phyloP scores from a whole-genome alignment of 2,113 vertebrate species.

The Shinisaurus crocodilurus region DNA sequence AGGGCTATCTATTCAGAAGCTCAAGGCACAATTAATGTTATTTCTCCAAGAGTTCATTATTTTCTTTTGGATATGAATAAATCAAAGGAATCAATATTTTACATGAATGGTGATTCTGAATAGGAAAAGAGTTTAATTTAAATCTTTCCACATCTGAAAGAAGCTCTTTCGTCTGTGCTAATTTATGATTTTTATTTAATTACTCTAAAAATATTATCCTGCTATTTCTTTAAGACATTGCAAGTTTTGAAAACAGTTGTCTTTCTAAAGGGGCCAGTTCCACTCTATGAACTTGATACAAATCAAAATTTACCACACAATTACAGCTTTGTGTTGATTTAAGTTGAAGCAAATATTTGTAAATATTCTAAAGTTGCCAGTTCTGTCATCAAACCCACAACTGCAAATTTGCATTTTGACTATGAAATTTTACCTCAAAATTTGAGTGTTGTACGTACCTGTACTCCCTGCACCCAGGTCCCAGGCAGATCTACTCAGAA shows the following conservation, averaged over 20 bases:
- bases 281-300: neutral
- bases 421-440: neutral
- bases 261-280: neutral
- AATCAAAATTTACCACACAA: neutral
- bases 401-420: neutral
- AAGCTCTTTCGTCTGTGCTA: slow-evolving; percentile 12
- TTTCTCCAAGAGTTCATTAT: slow-evolving; percentile 22
- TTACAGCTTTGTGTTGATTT: neutral
- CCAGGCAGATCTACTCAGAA: no score
- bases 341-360: neutral
- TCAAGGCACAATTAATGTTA: slow-evolving; percentile 45
- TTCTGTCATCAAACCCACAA: neutral
- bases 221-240: neutral
- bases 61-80: neutral
- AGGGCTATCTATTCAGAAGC: slow-evolving; percentile 49
- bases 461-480: neutral
- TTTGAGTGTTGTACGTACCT: neutral
- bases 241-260: neutral
- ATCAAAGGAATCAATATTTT: slow-evolving; percentile 43
- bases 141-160: neutral
- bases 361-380: neutral
- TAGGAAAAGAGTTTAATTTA: slow-evolving; percentile 13
- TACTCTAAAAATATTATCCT: neutral
- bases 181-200: neutral
- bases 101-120: slow-evolving; percentile 22